These are phyloP conservation scores for Buathra laborator DNA, from an alignment of 2,888 invertebrate genomes.

Conservation along the genomic window DNA sequence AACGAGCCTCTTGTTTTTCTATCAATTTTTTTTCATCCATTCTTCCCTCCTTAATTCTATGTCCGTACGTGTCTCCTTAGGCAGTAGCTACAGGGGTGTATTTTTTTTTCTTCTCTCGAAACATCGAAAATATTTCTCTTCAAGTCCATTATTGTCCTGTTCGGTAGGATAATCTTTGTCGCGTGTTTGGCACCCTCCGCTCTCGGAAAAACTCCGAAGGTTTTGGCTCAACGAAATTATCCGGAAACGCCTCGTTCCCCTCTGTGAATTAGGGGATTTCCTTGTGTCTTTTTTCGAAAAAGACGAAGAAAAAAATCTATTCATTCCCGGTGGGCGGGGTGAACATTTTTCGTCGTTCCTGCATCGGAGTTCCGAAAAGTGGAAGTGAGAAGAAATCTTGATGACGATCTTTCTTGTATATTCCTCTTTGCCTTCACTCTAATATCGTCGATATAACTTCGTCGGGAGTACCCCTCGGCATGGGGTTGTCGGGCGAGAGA, in stretches of 20 bases:
- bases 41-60: background rate
- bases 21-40: background rate
- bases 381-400: constrained; percentile 49
- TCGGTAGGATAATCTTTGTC: constrained; percentile 62
- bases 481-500: constrained; percentile 78
- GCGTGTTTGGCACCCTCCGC: constrained; percentile 67
- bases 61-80: constrained; percentile 13
- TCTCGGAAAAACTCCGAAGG: constrained; percentile 57
- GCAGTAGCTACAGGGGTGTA: background rate
- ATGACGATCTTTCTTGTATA: constrained; percentile 24
- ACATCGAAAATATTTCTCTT: constrained; percentile 37
- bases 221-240: constrained; percentile 68
- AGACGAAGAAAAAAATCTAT: constrained; percentile 21
- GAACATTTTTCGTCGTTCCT: constrained; percentile 67
- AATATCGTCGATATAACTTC: constrained; percentile 26
- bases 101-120: constrained; percentile 22
- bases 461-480: constrained; percentile 76
- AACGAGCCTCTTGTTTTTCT: constrained; percentile 28
- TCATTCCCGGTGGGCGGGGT: constrained; percentile 47
- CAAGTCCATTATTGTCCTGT: constrained; percentile 46
- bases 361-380: background rate
- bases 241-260: constrained; percentile 79
- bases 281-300: constrained; percentile 23
- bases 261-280: constrained; percentile 74
- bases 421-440: background rate